A percentile compares a stretch with the other conserved stretches of the same genome.
phyloP scores from a whole-genome alignment of 1,140 invertebrate genomes.

The Eulimnadia texana region DNA sequence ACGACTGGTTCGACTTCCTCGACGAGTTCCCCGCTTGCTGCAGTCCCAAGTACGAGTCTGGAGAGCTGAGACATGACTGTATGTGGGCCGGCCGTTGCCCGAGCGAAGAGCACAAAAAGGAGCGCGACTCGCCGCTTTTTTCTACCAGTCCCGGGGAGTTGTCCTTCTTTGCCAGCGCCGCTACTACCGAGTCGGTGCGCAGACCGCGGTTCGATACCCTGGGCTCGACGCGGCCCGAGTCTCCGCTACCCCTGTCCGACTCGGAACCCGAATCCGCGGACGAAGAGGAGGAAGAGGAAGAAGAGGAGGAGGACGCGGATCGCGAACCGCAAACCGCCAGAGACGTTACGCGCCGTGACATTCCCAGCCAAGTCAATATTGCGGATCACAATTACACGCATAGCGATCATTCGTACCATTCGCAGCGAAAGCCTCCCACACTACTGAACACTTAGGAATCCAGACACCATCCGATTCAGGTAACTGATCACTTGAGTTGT shows the following conservation, averaged over 20 bases:
- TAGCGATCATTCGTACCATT: conserved; percentile 55
- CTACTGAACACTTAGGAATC: conserved; percentile 47
- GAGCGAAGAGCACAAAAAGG: conserved; percentile 17
- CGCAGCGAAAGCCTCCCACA: conserved; percentile 34
- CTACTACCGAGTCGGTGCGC: neutral
- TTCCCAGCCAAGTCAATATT: conserved; percentile 17
- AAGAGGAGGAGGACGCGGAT: conserved; percentile 23
- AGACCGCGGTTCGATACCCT: conserved; percentile 6
- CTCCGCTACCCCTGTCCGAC: conserved; percentile 12
- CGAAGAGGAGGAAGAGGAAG: conserved; percentile 20
- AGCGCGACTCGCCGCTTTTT: conserved; percentile 3
- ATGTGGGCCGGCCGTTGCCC: conserved; percentile 47
- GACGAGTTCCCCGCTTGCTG: neutral
- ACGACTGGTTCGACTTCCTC: neutral
- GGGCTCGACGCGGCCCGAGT: conserved; percentile 12
- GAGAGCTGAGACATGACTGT: conserved; percentile 41
- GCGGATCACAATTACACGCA: conserved; percentile 23
- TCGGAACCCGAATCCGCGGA: conserved; percentile 15
- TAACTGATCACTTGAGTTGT: too few relatives aligned
- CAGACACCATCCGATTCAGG: conserved; percentile 75
- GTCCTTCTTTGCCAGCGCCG: neutral
- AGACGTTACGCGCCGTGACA: neutral
- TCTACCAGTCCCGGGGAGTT: neutral
- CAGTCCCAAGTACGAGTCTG: conserved; percentile 18
- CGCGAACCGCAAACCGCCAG: conserved; percentile 18